Base-by-base conservation (phyloP, 2,113 vertebrate species). In the Mohoua ochrocephala region DNA sequence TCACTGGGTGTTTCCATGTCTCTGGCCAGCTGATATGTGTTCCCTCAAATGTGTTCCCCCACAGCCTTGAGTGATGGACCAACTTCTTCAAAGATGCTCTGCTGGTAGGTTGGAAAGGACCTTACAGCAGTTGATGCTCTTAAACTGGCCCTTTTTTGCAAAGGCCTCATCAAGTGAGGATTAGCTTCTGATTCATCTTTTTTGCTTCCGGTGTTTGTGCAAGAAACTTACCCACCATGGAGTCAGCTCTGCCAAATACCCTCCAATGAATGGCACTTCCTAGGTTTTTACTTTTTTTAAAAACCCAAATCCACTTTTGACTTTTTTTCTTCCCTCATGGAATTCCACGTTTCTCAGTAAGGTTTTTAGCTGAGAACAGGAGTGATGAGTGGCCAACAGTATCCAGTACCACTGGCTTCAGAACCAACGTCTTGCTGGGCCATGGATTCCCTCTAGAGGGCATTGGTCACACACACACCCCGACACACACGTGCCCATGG, bases 151-250 rank as follows among this genome's bases (percentile, higher is more conserved):
- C 23, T 49, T 68, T 41, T 12, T 78, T 77, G 26, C 52, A 63
- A 70, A 92, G 39, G 26, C 19, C 27, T 87, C 20, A 31, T 50
- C 35, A 78, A 35, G 13, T 71, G 44, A 71, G 11, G 17, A 54
- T 53, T 59, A 31, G 13, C 17, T 78, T 93, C 37, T 12, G 22
- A 45, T 42, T 73, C 3, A 60, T 47, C 33, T 76, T 44, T 54
- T 57, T 24, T 65, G 19, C 17, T 16, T 80, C 15, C 41, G 41
- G 10, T 8, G 13, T 50, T 41, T 53, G 20, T 49, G 42, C 50
- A 75, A 31, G 37, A 69, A 84, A 22, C 9, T 44, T 0, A 0
- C n/a, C 39, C 3, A 24, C 28, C 31, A 7, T 11, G 24, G 31
- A 49, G 27, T 47, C 45, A 61, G 16, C 8, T 56, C 54, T 76